Evolutionary conservation across 2,113 vertebrate species (phyloP).

Genomic region (Indicator maculatus): DNA sequence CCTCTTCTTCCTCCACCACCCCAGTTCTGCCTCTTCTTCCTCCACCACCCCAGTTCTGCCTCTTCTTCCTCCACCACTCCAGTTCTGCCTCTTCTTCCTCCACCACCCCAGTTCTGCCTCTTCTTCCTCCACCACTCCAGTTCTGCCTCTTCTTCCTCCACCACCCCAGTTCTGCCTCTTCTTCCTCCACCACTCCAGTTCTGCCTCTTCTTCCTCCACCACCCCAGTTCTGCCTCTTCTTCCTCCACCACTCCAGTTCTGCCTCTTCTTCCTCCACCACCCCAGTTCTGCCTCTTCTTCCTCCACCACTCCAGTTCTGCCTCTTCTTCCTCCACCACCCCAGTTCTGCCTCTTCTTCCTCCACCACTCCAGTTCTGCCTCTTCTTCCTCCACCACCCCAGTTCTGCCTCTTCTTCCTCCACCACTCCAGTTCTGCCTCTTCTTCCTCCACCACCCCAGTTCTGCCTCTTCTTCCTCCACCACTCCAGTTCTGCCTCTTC

Average conservation of each 20-base stretch:
- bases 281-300: not conserved
- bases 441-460: not conserved
- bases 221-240: not conserved
- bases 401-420: not conserved
- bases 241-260: not conserved
- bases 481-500: not conserved
- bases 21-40: not conserved
- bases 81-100: not conserved
- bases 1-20: not conserved
- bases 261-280: not conserved
- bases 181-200: too few species aligned
- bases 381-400: not conserved
- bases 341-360: not conserved
- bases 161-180: not conserved
- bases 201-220: not conserved
- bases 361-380: not conserved
- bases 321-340: not conserved
- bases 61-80: not conserved
- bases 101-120: not conserved
- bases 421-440: not conserved
- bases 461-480: not conserved
- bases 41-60: not conserved
- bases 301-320: not conserved
- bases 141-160: not conserved
- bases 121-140: not conserved